Evolutionary conservation across 1,140 invertebrate species (phyloP).

Genomic region (Thaumatotibia leucotreta): DNA sequence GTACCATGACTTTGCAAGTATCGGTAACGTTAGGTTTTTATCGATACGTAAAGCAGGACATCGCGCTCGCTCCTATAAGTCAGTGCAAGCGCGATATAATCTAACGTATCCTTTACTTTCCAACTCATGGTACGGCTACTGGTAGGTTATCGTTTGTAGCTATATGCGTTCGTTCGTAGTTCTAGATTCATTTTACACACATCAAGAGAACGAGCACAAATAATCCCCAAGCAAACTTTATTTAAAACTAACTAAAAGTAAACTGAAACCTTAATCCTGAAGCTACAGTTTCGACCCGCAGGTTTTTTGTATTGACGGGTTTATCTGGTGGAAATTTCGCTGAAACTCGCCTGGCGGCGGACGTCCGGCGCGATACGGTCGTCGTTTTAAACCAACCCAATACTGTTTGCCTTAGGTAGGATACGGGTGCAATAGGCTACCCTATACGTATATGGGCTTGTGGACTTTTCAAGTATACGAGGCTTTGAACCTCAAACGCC

Average conservation of each 20-base stretch:
- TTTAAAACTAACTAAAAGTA: neutral
- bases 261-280: neutral
- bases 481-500: neutral
- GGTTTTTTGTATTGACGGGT: neutral
- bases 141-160: too few relatives aligned
- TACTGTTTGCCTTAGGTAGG: neutral
- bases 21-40: too few relatives aligned
- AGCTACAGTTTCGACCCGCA: neutral
- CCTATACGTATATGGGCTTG: neutral
- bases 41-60: too few relatives aligned
- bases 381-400: neutral
- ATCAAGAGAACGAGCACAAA: neutral
- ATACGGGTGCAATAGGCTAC: neutral
- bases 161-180: too few relatives aligned
- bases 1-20: too few relatives aligned
- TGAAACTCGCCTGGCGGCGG: neutral
- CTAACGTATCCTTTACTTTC: too few relatives aligned
- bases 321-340: neutral
- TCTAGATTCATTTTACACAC: too few relatives aligned
- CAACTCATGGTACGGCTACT: too few relatives aligned
- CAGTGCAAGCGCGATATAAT: too few relatives aligned
- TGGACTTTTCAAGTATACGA: neutral
- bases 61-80: too few relatives aligned
- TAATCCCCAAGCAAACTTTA: neutral
- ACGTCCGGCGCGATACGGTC: neutral